phyloP scores from a whole-genome alignment of 2,113 vertebrate species.

The Lampris incognitus region DNA sequence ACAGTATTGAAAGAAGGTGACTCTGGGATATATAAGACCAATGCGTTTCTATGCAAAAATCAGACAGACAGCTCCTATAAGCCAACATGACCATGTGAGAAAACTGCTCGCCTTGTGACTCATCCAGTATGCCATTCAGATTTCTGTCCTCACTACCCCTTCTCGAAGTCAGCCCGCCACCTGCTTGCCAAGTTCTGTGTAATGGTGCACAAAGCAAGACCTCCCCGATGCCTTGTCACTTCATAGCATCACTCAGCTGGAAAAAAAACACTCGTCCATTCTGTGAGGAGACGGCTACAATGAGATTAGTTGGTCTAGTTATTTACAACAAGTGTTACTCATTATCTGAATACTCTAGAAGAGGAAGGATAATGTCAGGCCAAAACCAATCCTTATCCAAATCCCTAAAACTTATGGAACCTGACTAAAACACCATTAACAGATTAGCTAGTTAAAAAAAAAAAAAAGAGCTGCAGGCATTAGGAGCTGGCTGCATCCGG shows the following conservation, averaged over 20 bases:
- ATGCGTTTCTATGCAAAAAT: conserved; percentile 6
- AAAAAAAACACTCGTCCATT: conserved; percentile 20
- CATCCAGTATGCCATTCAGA: not conserved
- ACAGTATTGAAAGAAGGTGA: conserved; percentile 60
- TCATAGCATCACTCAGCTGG: conserved; percentile 6
- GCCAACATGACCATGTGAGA: conserved; percentile 36
- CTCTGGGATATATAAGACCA: conserved; percentile 2
- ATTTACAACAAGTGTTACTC: conserved; percentile 41
- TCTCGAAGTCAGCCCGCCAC: too few relatives aligned
- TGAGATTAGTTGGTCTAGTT: conserved; percentile 35
- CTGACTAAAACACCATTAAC: conserved; percentile 30
- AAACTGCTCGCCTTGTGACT: conserved; percentile 6
- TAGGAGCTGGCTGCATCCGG: not conserved
- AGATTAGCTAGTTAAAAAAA: conserved; percentile 7
- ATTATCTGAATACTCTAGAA: conserved; percentile 26
- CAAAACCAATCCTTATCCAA: not conserved
- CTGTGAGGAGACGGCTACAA: conserved; percentile 11
- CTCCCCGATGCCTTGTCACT: conserved; percentile 25
- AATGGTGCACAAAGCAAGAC: conserved; percentile 39
- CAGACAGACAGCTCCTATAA: conserved; percentile 6
- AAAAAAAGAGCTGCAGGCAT: not conserved
- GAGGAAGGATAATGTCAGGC: not conserved
- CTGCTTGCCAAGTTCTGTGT: conserved; percentile 14
- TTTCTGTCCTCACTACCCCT: not conserved
- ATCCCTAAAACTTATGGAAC: not conserved